These are phyloP conservation scores for Adelges cooleyi DNA, from an alignment of 1,140 invertebrate genomes.

Conservation along the genomic window DNA sequence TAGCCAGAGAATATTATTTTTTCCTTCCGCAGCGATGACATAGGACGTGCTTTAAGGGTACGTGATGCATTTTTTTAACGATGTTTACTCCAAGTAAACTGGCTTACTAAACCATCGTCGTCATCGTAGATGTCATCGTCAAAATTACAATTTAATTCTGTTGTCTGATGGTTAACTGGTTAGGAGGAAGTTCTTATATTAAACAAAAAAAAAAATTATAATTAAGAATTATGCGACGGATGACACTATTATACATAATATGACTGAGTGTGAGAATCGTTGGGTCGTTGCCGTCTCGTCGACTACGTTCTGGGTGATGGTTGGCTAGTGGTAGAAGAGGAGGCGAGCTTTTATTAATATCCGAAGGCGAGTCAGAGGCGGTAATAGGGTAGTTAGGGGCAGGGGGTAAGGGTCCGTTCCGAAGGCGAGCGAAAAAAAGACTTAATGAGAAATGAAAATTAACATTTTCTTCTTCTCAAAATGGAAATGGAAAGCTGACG, in stretches of 20 bases:
- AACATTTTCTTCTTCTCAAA: constrained; percentile 29
- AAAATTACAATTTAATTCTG: neutral
- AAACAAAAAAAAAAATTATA: too few relatives aligned
- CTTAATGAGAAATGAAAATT: constrained; percentile 29
- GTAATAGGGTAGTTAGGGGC: neutral
- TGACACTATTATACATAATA: too few relatives aligned
- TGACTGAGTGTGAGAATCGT: neutral
- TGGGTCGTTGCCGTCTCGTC: neutral
- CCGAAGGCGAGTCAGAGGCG: constrained; percentile 1
- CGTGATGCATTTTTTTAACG: too few relatives aligned
- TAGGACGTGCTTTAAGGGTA: too few relatives aligned
- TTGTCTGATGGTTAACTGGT: neutral
- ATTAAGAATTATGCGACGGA: too few relatives aligned
- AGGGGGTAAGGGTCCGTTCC: neutral
- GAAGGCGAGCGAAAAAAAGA: constrained; percentile 28
- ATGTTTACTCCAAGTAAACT: too few relatives aligned
- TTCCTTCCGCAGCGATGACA: too few relatives aligned
- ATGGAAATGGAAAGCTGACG: constrained; percentile 29
- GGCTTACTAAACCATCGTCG: too few relatives aligned
- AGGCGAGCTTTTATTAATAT: constrained; percentile 23
- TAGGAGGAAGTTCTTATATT: neutral
- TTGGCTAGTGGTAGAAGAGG: too few relatives aligned
- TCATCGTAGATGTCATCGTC: too few relatives aligned
- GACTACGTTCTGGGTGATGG: too few relatives aligned
- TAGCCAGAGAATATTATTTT: too few relatives aligned